Evolutionary conservation across 2,888 invertebrate species (phyloP).

Genomic region (Parnassius apollo): DNA sequence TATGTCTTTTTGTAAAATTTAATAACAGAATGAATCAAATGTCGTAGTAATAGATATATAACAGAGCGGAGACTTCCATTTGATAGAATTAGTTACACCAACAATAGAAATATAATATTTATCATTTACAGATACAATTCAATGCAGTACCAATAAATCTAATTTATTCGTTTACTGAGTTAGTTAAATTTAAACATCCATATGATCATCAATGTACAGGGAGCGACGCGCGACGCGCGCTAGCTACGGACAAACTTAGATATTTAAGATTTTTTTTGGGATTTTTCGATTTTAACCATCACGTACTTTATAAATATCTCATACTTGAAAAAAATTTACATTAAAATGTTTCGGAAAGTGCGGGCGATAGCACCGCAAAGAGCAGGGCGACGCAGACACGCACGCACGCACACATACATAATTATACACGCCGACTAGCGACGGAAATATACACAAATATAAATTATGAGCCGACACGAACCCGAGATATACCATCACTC

Average conservation of each 20-base stretch:
- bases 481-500: constrained; percentile 63
- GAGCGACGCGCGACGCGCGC: constrained; percentile 41
- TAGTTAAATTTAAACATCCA: constrained; percentile 72
- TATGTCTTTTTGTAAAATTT: constrained; percentile 84
- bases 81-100: constrained; percentile 74
- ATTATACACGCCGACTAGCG: constrained; percentile 27
- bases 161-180: constrained; percentile 77
- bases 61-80: constrained; percentile 72
- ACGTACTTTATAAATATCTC: constrained; percentile 80
- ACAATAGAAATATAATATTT: constrained; percentile 79
- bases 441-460: constrained; percentile 59
- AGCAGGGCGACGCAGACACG: constrained; percentile 39
- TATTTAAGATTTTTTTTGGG: constrained; percentile 53
- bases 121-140: constrained; percentile 76
- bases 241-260: constrained; percentile 51
- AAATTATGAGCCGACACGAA: constrained; percentile 61
- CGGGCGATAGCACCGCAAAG: constrained; percentile 52
- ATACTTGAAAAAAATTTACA: constrained; percentile 80
- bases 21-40: constrained; percentile 80
- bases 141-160: constrained; percentile 77
- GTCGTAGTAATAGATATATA: constrained; percentile 59
- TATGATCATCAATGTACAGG: constrained; percentile 62
- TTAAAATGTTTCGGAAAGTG: constrained; percentile 72
- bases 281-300: constrained; percentile 70
- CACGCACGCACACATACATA: constrained; percentile 34